phyloP scores from a whole-genome alignment of 2,797 vertebrate genomes.

The Lithobates pipiens region DNA sequence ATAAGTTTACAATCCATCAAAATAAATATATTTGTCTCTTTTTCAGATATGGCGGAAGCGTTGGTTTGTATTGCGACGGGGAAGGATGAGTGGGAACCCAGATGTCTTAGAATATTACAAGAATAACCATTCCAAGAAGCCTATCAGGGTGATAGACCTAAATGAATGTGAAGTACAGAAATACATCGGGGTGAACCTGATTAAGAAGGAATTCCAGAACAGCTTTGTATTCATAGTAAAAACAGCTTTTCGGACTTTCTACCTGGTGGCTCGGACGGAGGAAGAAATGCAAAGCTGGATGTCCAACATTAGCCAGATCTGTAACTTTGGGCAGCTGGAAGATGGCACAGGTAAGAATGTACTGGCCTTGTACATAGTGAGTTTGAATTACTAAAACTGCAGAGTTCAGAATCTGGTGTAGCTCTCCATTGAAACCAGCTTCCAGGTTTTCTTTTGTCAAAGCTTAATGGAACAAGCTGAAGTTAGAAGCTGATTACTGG shows the following conservation, averaged over 20 bases:
- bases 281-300: conserved; percentile 97
- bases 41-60: conserved; percentile 94
- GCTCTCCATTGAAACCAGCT: too few relatives aligned
- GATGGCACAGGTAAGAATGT: conserved; percentile 82
- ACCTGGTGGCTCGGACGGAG: conserved; percentile 95
- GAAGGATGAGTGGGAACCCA: conserved; percentile 93
- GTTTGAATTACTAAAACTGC: too few relatives aligned
- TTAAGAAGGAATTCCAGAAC: conserved; percentile 89
- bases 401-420: too few relatives aligned
- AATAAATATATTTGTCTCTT: not conserved
- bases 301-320: conserved; percentile 91
- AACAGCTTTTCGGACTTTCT: conserved; percentile 89
- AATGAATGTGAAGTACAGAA: conserved; percentile 90
- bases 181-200: conserved; percentile 81
- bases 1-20: not conserved
- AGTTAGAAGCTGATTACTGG: too few relatives aligned
- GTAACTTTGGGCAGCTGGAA: conserved; percentile 86
- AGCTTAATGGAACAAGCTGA: too few relatives aligned
- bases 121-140: conserved; percentile 89
- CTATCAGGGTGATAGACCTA: conserved; percentile 93
- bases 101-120: conserved; percentile 97
- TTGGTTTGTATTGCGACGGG: conserved; percentile 95
- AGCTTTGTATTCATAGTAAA: conserved; percentile 94
- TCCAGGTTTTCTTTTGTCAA: too few relatives aligned
- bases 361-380: not conserved